A percentile compares a stretch with the other conserved stretches of the same genome.
These are phyloP conservation scores for Pseudotriccus pelzelni DNA, from an alignment of 2,797 vertebrate species.

Conservation along the genomic window DNA sequence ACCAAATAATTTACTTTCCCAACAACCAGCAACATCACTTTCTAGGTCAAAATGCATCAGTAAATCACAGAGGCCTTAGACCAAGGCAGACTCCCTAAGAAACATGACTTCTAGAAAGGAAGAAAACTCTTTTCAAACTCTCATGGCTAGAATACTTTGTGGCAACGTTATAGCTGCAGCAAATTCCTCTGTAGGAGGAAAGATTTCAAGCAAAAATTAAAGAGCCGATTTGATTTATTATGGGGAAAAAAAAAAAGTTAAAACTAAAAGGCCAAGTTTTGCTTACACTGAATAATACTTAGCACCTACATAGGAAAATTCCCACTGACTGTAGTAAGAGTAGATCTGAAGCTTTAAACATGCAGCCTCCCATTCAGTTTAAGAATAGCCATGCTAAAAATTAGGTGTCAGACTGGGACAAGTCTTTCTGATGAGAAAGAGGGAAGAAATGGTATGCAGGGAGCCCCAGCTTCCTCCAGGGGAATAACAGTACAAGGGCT, in stretches of 20 bases:
- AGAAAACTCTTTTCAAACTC: background rate
- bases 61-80: background rate
- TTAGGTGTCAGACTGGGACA: slow-evolving; percentile 40
- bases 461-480: background rate
- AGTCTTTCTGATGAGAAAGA: background rate
- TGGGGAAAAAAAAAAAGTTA: slow-evolving; percentile 28
- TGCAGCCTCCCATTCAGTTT: background rate
- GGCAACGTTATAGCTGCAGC: background rate
- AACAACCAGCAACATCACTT: background rate
- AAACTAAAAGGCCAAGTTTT: slow-evolving; percentile 9
- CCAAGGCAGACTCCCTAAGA: background rate
- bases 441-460: background rate
- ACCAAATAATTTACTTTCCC: background rate
- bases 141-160: background rate
- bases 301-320: slow-evolving; percentile 64
- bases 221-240: slow-evolving; percentile 29
- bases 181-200: slow-evolving; percentile 19
- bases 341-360: slow-evolving; percentile 29
- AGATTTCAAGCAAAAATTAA: slow-evolving; percentile 42
- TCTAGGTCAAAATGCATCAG: background rate
- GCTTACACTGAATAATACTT: slow-evolving; percentile 59
- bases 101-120: slow-evolving; percentile 10
- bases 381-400: slow-evolving; percentile 7
- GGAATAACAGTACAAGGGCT: background rate
- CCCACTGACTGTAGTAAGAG: slow-evolving; percentile 34